Evolutionary conservation across 2,113 vertebrate species (phyloP).

Genomic region (Desmodus rotundus): DNA sequence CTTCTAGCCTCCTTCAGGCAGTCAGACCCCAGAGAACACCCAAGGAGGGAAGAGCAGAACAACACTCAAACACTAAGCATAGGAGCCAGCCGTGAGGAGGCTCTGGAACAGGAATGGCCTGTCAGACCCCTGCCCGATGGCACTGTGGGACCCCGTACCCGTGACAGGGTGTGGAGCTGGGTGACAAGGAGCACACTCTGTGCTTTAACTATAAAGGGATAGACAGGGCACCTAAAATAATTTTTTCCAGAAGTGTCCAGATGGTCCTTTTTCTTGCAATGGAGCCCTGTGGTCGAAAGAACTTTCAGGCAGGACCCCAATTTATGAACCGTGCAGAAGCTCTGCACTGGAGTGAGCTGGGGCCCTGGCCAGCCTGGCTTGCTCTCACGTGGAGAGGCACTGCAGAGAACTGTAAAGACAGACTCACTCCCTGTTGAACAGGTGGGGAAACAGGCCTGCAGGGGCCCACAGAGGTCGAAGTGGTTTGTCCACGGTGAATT

Average conservation of each 20-base stretch:
- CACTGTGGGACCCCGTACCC: background rate
- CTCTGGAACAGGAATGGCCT: background rate
- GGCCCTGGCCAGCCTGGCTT: background rate
- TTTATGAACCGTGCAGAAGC: fast-evolving
- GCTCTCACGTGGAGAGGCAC: background rate
- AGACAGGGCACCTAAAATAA: background rate
- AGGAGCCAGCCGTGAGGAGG: background rate
- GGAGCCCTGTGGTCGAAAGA: background rate
- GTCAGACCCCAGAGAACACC: background rate
- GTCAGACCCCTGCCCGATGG: background rate
- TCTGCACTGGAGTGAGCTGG: background rate
- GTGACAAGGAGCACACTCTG: fast-evolving
- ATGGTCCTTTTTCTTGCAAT: background rate
- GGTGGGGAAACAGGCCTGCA: background rate
- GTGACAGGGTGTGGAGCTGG: background rate
- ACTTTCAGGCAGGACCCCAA: background rate
- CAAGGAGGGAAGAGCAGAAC: background rate
- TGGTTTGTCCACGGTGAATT: background rate
- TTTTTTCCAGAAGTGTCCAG: background rate
- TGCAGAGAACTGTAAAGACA: fast-evolving
- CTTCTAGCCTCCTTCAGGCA: background rate
- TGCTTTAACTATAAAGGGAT: background rate
- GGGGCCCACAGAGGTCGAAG: background rate
- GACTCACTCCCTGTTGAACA: background rate
- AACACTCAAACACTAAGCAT: background rate